Conservation (phyloP, 1,140 invertebrate species). For the Galendromus occidentalis region DNA sequence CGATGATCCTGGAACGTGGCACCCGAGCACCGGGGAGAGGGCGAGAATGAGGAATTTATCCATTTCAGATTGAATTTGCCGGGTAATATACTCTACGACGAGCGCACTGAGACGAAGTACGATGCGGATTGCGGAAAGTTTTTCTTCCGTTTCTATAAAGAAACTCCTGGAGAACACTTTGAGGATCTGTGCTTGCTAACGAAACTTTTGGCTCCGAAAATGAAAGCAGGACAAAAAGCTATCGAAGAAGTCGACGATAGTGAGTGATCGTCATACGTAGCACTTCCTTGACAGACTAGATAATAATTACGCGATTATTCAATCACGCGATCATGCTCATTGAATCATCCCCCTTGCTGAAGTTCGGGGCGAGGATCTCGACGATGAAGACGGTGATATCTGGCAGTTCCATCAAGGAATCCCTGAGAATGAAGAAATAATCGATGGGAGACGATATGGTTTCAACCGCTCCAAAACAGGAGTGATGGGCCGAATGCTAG, state of each 20-base stretch:
- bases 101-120: neutral
- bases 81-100: neutral
- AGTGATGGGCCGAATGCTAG: constrained; percentile 1
- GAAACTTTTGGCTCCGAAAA: neutral
- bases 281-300: too few species aligned
- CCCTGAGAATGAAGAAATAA: neutral
- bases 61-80: constrained; percentile 1
- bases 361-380: neutral
- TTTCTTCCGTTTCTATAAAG: neutral
- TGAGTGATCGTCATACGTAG: too few species aligned
- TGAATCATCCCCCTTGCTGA: too few species aligned
- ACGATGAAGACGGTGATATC: neutral
- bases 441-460: neutral
- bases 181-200: neutral
- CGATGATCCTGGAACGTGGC: neutral
- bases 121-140: neutral
- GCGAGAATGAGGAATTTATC: neutral
- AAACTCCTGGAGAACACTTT: neutral
- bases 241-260: neutral
- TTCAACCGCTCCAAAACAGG: neutral
- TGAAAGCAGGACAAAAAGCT: neutral
- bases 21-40: neutral
- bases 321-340: too few species aligned
- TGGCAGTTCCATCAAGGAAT: neutral
- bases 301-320: too few species aligned